These are phyloP conservation scores for Tuta absoluta DNA, from an alignment of 2,888 invertebrate genomes.

Conservation along the genomic window DNA sequence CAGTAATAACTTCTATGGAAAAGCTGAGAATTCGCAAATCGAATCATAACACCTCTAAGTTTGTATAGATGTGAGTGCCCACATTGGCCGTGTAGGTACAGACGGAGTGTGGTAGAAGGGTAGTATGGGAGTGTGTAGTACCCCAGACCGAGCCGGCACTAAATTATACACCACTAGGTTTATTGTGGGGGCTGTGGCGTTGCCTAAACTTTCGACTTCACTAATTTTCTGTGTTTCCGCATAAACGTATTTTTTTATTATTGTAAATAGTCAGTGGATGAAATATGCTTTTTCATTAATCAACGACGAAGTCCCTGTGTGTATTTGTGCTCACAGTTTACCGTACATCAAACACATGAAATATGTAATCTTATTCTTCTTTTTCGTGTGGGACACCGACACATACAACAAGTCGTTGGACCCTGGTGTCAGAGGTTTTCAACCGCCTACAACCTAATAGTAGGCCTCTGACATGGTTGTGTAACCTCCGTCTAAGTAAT, in stretches of 20 bases:
- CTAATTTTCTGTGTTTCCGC: constrained; percentile 1
- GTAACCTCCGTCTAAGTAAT: too few relatives aligned
- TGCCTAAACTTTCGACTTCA: constrained; percentile 49
- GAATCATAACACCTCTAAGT: constrained; percentile 30
- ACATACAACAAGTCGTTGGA: too few relatives aligned
- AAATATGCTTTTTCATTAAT: neutral
- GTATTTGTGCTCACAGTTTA: neutral
- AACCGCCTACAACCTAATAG: too few relatives aligned
- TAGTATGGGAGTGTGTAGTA: constrained; percentile 34
- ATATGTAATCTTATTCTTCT: too few relatives aligned
- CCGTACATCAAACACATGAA: too few relatives aligned
- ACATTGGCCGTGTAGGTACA: constrained; percentile 1
- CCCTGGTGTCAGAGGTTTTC: too few relatives aligned
- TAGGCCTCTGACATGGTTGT: too few relatives aligned
- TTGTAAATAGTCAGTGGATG: neutral
- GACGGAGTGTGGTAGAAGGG: neutral
- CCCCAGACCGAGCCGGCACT: constrained; percentile 58
- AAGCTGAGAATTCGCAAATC: too few relatives aligned
- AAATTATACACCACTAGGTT: constrained; percentile 72
- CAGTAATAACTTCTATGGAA: too few relatives aligned
- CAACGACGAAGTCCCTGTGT: neutral
- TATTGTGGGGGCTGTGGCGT: constrained; percentile 52
- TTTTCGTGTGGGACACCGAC: too few relatives aligned
- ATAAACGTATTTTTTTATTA: neutral
- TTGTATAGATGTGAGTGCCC: constrained; percentile 34